These are phyloP conservation scores for Rhynchophorus ferrugineus DNA, from an alignment of 1,140 invertebrate species.

Conservation along the genomic window DNA sequence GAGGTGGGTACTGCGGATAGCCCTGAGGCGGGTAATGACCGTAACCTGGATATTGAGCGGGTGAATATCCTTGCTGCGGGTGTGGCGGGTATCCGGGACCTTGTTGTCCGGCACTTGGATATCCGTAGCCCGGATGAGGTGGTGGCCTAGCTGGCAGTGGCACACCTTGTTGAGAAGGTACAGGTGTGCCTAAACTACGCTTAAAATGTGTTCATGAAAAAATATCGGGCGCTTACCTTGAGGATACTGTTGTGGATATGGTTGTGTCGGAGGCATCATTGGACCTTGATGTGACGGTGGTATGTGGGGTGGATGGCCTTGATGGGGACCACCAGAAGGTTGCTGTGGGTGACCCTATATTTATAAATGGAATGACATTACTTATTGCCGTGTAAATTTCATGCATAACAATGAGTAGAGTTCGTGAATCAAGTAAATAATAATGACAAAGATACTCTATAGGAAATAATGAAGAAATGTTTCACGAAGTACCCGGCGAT, in stretches of 20 bases:
- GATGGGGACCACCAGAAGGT: not conserved
- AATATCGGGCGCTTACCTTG: constrained; percentile 15
- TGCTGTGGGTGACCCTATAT: constrained; percentile 5
- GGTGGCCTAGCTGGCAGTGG: constrained; percentile 47
- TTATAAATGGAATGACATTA: no score
- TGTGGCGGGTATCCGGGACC: constrained; percentile 39
- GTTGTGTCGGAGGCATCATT: constrained; percentile 47
- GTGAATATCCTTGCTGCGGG: constrained; percentile 48
- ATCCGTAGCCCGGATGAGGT: constrained; percentile 51
- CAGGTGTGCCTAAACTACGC: constrained; percentile 2
- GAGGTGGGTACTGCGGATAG: constrained; percentile 48
- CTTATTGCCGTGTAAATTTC: constrained; percentile 9
- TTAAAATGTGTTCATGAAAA: constrained; percentile 1
- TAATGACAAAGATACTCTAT: no score
- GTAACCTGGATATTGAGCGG: constrained; percentile 42
- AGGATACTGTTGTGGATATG: constrained; percentile 37
- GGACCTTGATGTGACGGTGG: constrained; percentile 25
- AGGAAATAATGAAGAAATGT: no score
- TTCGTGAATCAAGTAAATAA: constrained; percentile 1
- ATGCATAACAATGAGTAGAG: not conserved
- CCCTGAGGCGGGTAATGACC: constrained; percentile 44
- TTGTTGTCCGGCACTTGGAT: constrained; percentile 48
- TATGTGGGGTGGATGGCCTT: constrained; percentile 21
- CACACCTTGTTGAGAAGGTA: constrained; percentile 37
- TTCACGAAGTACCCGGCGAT: no score